These are phyloP conservation scores for Turnix velox DNA, from an alignment of 2,113 vertebrate species.

Conservation along the genomic window DNA sequence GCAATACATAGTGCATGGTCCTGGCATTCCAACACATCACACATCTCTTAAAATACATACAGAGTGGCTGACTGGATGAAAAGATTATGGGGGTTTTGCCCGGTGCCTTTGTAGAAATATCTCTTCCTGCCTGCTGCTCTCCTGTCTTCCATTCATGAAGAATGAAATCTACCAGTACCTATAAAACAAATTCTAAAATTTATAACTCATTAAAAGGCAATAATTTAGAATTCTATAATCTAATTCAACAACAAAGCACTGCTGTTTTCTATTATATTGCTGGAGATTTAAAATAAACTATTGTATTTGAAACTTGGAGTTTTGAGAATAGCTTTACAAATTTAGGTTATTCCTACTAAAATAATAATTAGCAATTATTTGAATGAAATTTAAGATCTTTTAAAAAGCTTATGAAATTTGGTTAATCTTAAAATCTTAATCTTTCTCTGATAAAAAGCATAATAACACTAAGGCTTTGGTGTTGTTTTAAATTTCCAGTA, in stretches of 20 bases:
- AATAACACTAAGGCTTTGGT: neutral
- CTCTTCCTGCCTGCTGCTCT: neutral
- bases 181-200: neutral
- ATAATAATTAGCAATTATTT: neutral
- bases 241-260: neutral
- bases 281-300: no score
- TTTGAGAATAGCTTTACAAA: neutral
- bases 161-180: neutral
- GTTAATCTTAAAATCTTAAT: neutral
- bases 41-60: neutral
- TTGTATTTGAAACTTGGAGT: no score
- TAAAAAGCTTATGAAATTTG: neutral
- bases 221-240: neutral
- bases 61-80: neutral
- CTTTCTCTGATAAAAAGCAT: neutral
- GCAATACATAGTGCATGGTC: neutral
- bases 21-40: neutral
- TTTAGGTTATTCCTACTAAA: neutral
- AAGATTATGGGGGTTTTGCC: neutral
- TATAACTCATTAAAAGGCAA: neutral
- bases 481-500: neutral
- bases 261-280: neutral
- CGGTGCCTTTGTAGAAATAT: neutral
- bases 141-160: neutral
- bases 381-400: neutral